Evolutionary conservation across 2,113 vertebrate genomes (phyloP).

Genomic region (Gopherus evgoodei): DNA sequence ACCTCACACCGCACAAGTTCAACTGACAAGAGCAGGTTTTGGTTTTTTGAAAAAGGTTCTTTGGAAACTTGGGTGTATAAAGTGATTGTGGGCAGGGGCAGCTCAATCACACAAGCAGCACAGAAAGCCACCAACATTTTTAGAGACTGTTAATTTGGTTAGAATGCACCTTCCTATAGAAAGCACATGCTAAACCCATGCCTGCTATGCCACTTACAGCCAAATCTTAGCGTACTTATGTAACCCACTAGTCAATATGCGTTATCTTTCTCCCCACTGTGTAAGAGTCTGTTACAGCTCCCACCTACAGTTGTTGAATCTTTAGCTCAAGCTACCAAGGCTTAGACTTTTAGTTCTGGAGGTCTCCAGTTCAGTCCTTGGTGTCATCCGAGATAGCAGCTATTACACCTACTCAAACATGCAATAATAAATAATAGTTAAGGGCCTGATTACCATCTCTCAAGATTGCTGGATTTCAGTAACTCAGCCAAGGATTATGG

Average conservation of each 20-base stretch:
- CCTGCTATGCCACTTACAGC: neutral
- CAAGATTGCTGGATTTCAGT: neutral
- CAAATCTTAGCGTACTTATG: neutral
- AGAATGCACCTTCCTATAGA: neutral
- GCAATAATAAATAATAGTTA: neutral
- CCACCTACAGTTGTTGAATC: neutral
- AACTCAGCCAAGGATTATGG: neutral
- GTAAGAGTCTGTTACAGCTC: neutral
- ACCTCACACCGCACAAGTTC: neutral
- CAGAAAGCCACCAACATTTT: neutral
- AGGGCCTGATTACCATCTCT: neutral
- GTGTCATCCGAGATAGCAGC: neutral
- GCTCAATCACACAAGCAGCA: neutral
- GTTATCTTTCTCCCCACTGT: neutral
- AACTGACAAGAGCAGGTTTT: neutral
- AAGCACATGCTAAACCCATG: neutral
- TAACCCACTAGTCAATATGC: neutral
- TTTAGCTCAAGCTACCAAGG: neutral
- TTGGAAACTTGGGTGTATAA: slow-evolving; percentile 21
- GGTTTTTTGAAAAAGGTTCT: slow-evolving; percentile 5
- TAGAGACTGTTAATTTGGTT: neutral
- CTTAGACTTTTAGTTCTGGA: neutral
- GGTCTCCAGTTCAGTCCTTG: neutral
- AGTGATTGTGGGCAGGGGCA: slow-evolving; percentile 26
- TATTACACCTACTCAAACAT: neutral